Evolutionary conservation across 2,113 vertebrate genomes (phyloP).

Genomic region (Lepus timidus): DNA sequence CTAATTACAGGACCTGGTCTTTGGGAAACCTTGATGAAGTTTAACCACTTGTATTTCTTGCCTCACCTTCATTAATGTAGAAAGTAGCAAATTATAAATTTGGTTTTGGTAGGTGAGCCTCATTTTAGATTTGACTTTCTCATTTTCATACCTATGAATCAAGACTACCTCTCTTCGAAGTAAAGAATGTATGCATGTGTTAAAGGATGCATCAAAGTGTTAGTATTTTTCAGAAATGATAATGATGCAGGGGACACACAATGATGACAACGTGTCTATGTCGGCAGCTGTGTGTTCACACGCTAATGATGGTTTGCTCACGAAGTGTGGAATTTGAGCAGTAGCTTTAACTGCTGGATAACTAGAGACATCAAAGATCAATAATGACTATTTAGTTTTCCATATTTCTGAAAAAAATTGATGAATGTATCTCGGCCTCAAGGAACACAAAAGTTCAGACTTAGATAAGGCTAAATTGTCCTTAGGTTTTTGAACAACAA

Average conservation of each 20-base stretch:
- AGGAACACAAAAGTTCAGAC: slow-evolving; percentile 1
- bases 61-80: slow-evolving; percentile 26
- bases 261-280: not conserved
- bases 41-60: not conserved
- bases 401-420: slow-evolving; percentile 60
- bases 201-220: no score
- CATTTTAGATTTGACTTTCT: slow-evolving; percentile 9
- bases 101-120: not conserved
- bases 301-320: slow-evolving; percentile 45
- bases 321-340: slow-evolving; percentile 54
- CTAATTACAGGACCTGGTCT: not conserved
- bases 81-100: slow-evolving; percentile 17
- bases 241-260: no score
- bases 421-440: not conserved
- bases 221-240: no score
- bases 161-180: no score
- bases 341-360: slow-evolving; percentile 55
- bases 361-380: slow-evolving; percentile 33
- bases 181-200: no score
- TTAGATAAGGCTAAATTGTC: not conserved
- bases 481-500: slow-evolving; percentile 5
- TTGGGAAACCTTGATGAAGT: not conserved
- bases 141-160: no score
- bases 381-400: slow-evolving; percentile 55
- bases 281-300: slow-evolving; percentile 6